Percentiles rank a stretch among this genome's conserved stretches.
phyloP scores from a whole-genome alignment of 1,140 invertebrate species.

The Leucophenga varia region DNA sequence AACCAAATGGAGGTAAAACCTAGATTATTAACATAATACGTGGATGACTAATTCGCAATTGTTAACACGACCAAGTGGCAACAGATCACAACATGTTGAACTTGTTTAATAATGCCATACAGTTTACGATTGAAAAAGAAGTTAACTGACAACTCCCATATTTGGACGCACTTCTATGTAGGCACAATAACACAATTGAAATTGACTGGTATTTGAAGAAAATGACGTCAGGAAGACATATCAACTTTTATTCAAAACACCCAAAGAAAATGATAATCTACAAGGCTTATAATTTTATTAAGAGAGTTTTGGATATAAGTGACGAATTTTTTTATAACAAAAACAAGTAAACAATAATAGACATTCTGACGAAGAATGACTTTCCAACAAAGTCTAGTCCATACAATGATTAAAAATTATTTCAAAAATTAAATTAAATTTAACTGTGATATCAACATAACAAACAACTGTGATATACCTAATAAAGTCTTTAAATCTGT shows the following conservation, averaged over 20 bases:
- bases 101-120: not conserved
- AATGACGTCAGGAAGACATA: not conserved
- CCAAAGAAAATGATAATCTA: not conserved
- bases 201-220: not conserved
- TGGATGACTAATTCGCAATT: not conserved
- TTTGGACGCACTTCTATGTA: not conserved
- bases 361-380: not conserved
- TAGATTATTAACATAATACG: not conserved
- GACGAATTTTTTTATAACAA: not conserved
- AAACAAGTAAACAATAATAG: not conserved
- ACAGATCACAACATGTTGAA: not conserved
- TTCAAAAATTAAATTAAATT: too few relatives aligned
- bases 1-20: not conserved
- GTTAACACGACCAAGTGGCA: not conserved
- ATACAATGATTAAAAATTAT: too few relatives aligned
- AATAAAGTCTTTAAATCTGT: not conserved
- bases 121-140: not conserved
- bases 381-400: not conserved
- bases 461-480: not conserved
- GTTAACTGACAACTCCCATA: not conserved
- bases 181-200: not conserved
- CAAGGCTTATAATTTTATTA: not conserved
- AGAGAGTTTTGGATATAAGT: not conserved
- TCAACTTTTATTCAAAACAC: not conserved
- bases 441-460: too few relatives aligned